A percentile compares a stretch with the other conserved stretches of the same genome.
These are phyloP conservation scores for Elaphurus davidianus DNA, from an alignment of 2,113 vertebrate genomes.

Conservation along the genomic window DNA sequence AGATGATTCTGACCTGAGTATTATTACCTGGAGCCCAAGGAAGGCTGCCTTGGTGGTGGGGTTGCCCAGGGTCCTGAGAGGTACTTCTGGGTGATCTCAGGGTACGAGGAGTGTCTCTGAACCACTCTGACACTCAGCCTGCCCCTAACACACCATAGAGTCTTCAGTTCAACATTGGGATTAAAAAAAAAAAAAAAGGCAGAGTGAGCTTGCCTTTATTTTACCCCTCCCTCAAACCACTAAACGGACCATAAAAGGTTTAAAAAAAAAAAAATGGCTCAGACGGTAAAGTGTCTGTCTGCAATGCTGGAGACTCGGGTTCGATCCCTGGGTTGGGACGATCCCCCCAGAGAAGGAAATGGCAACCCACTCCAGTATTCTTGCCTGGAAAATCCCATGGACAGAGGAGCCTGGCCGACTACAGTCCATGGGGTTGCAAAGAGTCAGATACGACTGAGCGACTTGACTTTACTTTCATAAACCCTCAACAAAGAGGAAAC, in stretches of 20 bases:
- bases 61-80: neutral
- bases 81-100: neutral
- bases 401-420: neutral
- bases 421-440: neutral
- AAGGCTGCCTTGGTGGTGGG: neutral
- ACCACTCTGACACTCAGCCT: neutral
- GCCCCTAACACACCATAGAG: neutral
- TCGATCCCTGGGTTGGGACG: neutral
- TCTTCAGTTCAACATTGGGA: neutral
- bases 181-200: neutral
- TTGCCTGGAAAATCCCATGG: neutral
- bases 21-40: neutral
- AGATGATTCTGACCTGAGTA: neutral
- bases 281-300: accelerated
- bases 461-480: neutral
- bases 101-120: neutral
- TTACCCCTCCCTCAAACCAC: neutral
- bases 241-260: neutral
- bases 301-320: neutral
- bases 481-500: neutral
- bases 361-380: neutral
- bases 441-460: neutral
- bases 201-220: neutral
- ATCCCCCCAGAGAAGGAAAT: neutral
- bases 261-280: neutral